A percentile compares a stretch with the other conserved stretches of the same genome.
Evolutionary conservation across 2,797 vertebrate genomes (phyloP).

Genomic region (Sarcoramphus papa): DNA sequence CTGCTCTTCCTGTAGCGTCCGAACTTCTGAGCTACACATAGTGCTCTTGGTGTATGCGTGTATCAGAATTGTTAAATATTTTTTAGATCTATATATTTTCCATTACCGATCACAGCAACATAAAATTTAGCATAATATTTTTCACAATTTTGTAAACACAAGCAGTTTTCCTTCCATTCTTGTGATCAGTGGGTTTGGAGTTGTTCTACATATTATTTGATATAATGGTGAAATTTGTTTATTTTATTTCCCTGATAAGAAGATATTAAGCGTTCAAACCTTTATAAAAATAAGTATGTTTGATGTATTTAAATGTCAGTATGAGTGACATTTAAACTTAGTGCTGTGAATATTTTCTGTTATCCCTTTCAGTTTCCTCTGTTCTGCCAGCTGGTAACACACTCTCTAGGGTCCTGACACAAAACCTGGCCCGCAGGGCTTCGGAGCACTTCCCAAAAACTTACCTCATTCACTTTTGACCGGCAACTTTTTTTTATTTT

Average conservation of each 20-base stretch:
- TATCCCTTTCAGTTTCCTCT: background rate
- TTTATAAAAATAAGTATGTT: background rate
- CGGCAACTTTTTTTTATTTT: background rate
- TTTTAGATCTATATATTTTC: background rate
- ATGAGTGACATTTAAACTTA: background rate
- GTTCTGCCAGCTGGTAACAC: background rate
- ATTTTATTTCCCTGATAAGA: background rate
- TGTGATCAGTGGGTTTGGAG: background rate
- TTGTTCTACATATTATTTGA: background rate
- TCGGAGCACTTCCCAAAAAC: background rate
- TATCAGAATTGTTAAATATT: background rate
- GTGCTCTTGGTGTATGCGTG: background rate
- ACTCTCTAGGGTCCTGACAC: background rate
- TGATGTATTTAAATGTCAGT: background rate
- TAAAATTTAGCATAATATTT: background rate
- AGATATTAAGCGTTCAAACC: background rate
- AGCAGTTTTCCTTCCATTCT: background rate
- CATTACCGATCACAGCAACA: background rate
- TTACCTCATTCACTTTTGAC: background rate
- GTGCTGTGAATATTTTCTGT: background rate
- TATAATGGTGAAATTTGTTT: background rate
- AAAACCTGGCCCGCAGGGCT: background rate
- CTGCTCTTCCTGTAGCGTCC: background rate
- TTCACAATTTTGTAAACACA: background rate
- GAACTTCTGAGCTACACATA: background rate